These are phyloP conservation scores for Drosophila quasianomalipes DNA, from an alignment of 2,888 invertebrate genomes.

Conservation along the genomic window DNA sequence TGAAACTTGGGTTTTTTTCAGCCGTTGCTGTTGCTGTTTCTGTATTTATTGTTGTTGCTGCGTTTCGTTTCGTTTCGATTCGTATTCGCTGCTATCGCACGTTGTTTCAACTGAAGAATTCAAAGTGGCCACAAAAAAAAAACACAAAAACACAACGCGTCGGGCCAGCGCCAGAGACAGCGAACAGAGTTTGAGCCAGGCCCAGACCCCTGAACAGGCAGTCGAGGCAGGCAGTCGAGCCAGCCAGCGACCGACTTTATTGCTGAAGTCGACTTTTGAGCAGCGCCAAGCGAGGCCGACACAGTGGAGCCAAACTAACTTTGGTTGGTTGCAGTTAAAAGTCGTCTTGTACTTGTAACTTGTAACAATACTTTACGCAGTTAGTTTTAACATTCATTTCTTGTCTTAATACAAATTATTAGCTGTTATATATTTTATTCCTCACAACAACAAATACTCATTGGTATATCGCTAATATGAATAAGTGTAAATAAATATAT, in stretches of 20 bases:
- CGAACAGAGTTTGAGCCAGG: slow-evolving; percentile 39
- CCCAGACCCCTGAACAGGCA: slow-evolving; percentile 61
- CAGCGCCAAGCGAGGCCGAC: slow-evolving; percentile 54
- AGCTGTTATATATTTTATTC: background rate
- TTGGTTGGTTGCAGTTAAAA: background rate
- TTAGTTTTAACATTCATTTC: background rate
- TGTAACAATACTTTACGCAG: background rate
- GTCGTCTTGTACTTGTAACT: background rate
- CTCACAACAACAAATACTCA: background rate
- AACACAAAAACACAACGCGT: slow-evolving; percentile 23
- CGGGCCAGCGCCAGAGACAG: slow-evolving; percentile 23
- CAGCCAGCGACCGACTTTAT: slow-evolving; percentile 75
- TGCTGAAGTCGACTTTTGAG: slow-evolving; percentile 74
- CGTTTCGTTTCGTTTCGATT: slow-evolving; percentile 52
- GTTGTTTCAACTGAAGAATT: slow-evolving; percentile 72
- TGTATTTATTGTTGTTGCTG: slow-evolving; percentile 7
- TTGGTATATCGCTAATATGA: background rate
- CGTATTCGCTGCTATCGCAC: slow-evolving; percentile 66
- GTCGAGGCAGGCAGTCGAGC: slow-evolving; percentile 22
- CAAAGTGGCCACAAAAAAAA: slow-evolving; percentile 65
- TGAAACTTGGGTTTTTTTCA: slow-evolving; percentile 69
- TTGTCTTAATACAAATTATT: background rate
- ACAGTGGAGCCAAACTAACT: slow-evolving; percentile 55
- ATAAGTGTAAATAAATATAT: background rate
- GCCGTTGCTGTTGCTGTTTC: slow-evolving; percentile 1